Evolutionary conservation across 2,888 invertebrate genomes (phyloP).

Genomic region (Idaea dimidiata): DNA sequence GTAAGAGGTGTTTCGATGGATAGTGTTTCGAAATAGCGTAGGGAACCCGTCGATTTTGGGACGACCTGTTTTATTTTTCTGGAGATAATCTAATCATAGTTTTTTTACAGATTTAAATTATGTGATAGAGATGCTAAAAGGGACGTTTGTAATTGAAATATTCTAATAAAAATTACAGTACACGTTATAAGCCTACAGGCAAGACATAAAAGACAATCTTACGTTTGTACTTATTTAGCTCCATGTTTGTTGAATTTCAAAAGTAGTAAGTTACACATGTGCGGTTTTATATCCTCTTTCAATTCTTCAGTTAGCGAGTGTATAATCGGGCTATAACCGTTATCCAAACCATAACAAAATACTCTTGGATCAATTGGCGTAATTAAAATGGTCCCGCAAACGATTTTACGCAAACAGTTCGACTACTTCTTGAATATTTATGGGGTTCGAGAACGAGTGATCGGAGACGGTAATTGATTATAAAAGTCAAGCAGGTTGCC

Average conservation of each 20-base stretch:
- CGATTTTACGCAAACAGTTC: slow-evolving; percentile 54
- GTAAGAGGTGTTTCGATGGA: no score
- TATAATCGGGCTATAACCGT: slow-evolving; percentile 40
- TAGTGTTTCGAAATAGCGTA: no score
- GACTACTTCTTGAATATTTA: slow-evolving; percentile 63
- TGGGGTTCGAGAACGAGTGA: slow-evolving; percentile 55
- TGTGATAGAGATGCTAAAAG: no score
- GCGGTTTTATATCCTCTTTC: slow-evolving; percentile 24
- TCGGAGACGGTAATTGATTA: slow-evolving; percentile 69
- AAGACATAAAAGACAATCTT: slow-evolving; percentile 8
- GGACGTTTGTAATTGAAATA: slow-evolving; percentile 4
- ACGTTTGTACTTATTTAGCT: slow-evolving; percentile 6
- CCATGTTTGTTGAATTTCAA: slow-evolving; percentile 23
- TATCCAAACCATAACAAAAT: slow-evolving; percentile 44
- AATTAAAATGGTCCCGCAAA: slow-evolving; percentile 59
- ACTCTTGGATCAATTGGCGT: slow-evolving; percentile 50
- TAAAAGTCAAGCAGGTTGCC: slow-evolving; percentile 66
- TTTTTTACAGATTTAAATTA: no score
- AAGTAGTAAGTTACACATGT: slow-evolving; percentile 24
- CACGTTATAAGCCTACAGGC: slow-evolving; percentile 1
- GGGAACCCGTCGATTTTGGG: no score
- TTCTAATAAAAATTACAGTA: slow-evolving; percentile 12
- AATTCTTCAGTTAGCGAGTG: slow-evolving; percentile 23
- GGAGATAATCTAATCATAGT: no score
- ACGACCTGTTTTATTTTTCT: no score